Base-by-base conservation (phyloP, 2,888 invertebrate genomes). In the Drosophila meridiana region DNA sequence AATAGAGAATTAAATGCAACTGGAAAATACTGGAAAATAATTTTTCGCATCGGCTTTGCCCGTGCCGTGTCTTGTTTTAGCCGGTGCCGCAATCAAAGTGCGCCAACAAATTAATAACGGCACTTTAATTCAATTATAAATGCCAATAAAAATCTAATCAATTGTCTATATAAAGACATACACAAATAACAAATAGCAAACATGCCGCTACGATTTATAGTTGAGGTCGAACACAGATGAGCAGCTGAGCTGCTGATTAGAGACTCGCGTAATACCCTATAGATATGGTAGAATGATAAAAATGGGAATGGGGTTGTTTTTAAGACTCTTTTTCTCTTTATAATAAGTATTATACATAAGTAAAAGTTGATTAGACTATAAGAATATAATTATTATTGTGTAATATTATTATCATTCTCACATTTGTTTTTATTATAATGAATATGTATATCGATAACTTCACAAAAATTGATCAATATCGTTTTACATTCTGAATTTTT, bases 71-170 rank as follows among this genome's bases (percentile, higher is more conserved):
- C 73, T 72, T 68, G 73, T 69, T 68, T 76, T 67, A 40, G 62
- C 28, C 73, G 63, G 66, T 57, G 59, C 63, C 59, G 50, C 77
- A 78, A 79, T 85, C 78, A 79, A 81, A 79, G 73, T 69, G 83
- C 69, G 80, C 45, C 71, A 76, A 48, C 80, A 87, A 87, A 81
- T 79, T 68, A 80, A 74, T 80, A 79, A 75, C 63, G 75, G 34
- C 75, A 75, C 75, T 86, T 87, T 83, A 83, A 90, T 90, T 90
- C 78, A 87, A 91, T 91, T 89, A 87, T 74, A 50, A 50, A 82
- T 79, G 86, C 83, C 89, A 90, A 91, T 91, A 83, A 90, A 90
- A 87, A 80, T 86, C 82, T 78, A 87, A 91, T 91, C 89, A 90
- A 87, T 59, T 80, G 78, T 78, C 84, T 83, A 86, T 77, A 69